Conservation (phyloP, 2,797 vertebrate species). For the Margarornis squamiger region DNA sequence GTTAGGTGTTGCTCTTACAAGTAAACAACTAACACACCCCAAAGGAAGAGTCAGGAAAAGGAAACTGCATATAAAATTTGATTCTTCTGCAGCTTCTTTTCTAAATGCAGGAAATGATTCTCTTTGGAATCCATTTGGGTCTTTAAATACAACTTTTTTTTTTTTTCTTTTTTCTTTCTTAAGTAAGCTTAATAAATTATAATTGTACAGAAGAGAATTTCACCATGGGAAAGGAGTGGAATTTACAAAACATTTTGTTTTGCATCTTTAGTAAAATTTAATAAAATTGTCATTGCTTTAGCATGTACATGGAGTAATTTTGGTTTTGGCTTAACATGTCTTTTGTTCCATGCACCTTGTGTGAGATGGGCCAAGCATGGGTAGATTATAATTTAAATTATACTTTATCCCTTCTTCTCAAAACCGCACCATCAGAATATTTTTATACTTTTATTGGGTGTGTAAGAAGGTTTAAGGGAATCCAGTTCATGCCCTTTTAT, state of each 20-base stretch:
- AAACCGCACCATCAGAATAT: background rate
- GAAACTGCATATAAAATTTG: slow-evolving; percentile 61
- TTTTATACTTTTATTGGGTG: background rate
- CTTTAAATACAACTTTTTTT: background rate
- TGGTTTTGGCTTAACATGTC: background rate
- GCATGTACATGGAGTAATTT: background rate
- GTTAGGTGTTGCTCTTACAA: slow-evolving; percentile 51
- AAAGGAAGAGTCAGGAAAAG: slow-evolving; percentile 66
- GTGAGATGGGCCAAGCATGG: background rate
- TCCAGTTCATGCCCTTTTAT: background rate
- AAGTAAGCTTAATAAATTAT: background rate
- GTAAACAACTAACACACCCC: slow-evolving; percentile 61
- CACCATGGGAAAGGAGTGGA: background rate
- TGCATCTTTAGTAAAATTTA: background rate
- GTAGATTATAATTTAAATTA: background rate
- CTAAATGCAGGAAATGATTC: slow-evolving; percentile 31
- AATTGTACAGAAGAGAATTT: slow-evolving; percentile 28
- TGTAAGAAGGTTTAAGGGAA: background rate
- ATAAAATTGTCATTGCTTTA: background rate
- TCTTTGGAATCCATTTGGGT: background rate
- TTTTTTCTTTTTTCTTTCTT: background rate
- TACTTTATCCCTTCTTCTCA: background rate
- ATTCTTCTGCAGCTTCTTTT: slow-evolving; percentile 40
- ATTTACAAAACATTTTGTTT: slow-evolving; percentile 1
- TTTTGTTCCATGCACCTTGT: background rate